phyloP scores from a whole-genome alignment of 92 coral and sea anemone genomes.

The Zoanthus sociatus region DNA sequence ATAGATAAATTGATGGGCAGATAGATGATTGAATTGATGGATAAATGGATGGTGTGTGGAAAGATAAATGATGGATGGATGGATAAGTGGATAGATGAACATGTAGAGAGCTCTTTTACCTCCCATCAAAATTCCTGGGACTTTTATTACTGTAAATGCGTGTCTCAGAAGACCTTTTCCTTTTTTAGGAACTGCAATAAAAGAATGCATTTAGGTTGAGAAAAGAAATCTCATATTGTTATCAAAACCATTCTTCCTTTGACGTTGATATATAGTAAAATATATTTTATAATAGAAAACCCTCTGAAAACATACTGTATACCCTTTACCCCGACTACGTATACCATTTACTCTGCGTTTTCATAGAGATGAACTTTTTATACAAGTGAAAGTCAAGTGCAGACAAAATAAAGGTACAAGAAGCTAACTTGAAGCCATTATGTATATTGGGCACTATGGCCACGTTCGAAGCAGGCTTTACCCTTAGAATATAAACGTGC shows the following conservation, averaged over 20 bases:
- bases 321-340: background rate
- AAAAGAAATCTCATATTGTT: background rate
- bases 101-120: background rate
- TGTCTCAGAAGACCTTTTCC: conserved; percentile 3
- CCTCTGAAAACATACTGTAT: too few species aligned
- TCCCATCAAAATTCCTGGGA: conserved; percentile 35
- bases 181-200: conserved; percentile 14
- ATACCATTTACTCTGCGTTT: too few species aligned
- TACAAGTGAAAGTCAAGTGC: too few species aligned
- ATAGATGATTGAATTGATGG: background rate
- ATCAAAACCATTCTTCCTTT: background rate
- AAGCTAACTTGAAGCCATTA: too few species aligned
- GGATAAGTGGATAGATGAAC: background rate
- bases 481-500: too few species aligned
- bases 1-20: background rate
- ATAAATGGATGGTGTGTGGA: background rate
- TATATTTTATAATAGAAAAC: too few species aligned
- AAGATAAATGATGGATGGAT: background rate
- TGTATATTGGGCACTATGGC: too few species aligned
- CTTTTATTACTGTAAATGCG: conserved; percentile 18
- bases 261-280: background rate
- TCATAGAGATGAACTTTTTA: too few species aligned
- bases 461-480: too few species aligned
- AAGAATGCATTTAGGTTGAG: background rate
- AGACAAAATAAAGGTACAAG: too few species aligned